Evolutionary conservation across 2,888 invertebrate genomes (phyloP).

Genomic region (Diarsia dahlii): DNA sequence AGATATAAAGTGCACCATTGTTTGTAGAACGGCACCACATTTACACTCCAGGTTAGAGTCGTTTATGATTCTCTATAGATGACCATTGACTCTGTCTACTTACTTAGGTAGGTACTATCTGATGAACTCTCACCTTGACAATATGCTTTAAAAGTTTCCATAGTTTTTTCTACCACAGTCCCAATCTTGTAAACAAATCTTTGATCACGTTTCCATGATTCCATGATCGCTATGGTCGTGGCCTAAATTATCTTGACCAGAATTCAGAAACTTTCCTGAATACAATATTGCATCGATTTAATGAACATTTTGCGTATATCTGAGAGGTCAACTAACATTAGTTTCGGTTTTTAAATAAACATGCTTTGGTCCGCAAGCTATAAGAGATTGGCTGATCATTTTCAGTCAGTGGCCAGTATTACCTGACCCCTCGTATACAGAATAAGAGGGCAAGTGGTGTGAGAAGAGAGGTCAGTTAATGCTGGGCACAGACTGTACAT

Average conservation of each 20-base stretch:
- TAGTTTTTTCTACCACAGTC: neutral
- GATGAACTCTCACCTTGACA: slow-evolving; percentile 44
- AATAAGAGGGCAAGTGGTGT: too few species aligned
- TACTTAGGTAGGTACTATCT: neutral
- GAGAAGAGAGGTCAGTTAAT: too few species aligned
- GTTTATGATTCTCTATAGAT: too few species aligned
- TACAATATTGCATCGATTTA: slow-evolving; percentile 17
- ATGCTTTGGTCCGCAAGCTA: slow-evolving; percentile 20
- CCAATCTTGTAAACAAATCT: slow-evolving; percentile 8
- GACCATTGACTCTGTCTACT: neutral
- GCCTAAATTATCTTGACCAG: slow-evolving; percentile 21
- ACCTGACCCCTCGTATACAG: too few species aligned
- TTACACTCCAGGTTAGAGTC: too few species aligned
- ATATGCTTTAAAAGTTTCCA: slow-evolving; percentile 7
- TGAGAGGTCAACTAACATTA: slow-evolving; percentile 55
- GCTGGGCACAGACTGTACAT: too few species aligned
- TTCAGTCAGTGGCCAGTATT: too few species aligned
- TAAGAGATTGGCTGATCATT: neutral
- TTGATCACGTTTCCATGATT: slow-evolving; percentile 36
- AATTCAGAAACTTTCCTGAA: slow-evolving; percentile 29
- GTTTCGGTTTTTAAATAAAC: slow-evolving; percentile 54
- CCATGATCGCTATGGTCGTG: slow-evolving; percentile 39
- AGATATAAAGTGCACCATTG: too few species aligned
- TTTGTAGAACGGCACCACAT: too few species aligned
- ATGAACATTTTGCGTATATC: slow-evolving; percentile 41